Conservation (phyloP, 2,888 invertebrate genomes). For the Spisula solida region DNA sequence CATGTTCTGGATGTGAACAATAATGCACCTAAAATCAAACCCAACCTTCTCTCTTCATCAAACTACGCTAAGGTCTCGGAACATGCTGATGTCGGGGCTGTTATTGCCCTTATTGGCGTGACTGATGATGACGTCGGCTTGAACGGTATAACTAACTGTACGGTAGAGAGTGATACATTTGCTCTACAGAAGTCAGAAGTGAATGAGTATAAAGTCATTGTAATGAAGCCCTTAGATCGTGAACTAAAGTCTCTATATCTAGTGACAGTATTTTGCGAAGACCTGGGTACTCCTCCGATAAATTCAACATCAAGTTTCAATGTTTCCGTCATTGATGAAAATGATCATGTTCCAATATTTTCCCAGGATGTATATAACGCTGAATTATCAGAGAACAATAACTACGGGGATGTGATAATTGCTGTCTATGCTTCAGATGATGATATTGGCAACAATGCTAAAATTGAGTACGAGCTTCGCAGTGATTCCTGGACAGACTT, state of each 20-base stretch:
- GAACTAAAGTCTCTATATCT: constrained; percentile 77
- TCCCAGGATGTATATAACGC: constrained; percentile 71
- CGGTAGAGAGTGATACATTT: constrained; percentile 71
- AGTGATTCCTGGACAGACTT: constrained; percentile 75
- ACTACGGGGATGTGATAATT: constrained; percentile 77
- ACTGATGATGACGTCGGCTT: constrained; percentile 83
- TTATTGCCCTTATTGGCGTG: constrained; percentile 84
- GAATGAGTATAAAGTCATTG: constrained; percentile 81
- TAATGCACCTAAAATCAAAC: constrained; percentile 93
- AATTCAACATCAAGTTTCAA: constrained; percentile 76
- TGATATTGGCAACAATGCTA: constrained; percentile 77
- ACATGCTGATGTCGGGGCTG: constrained; percentile 80
- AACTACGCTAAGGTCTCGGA: constrained; percentile 80
- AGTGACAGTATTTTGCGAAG: constrained; percentile 82
- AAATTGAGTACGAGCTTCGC: constrained; percentile 76
- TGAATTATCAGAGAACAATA: constrained; percentile 82
- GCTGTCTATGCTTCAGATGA: constrained; percentile 81
- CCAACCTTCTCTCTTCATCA: constrained; percentile 72
- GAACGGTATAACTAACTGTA: constrained; percentile 78
- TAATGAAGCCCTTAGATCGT: constrained; percentile 79
- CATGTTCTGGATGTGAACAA: constrained; percentile 95
- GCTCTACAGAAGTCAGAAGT: constrained; percentile 77
- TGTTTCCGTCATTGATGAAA: constrained; percentile 83
- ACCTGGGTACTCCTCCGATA: constrained; percentile 82
- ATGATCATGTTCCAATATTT: constrained; percentile 84